Base-by-base conservation (phyloP, 2,113 vertebrate genomes). In the Ifrita kowaldi region DNA sequence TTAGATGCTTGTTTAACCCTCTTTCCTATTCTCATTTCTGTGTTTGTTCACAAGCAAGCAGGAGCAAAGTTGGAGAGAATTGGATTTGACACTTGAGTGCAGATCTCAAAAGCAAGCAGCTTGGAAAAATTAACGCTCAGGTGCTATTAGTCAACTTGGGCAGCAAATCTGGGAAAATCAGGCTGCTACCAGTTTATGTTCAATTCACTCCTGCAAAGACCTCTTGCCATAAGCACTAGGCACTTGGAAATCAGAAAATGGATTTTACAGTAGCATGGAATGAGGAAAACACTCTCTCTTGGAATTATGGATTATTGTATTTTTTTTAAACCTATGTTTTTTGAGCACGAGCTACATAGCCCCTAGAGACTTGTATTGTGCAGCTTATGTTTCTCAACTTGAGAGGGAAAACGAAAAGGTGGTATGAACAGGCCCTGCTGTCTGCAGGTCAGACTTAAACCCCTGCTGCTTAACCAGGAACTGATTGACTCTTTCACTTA, bases 11-110 rank as follows among this genome's bases (percentile, higher is more conserved):
- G 26, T 78, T 80, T 53, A 67, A 1, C 1, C 33, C 26, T 44
- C 20, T 71, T 19, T 87, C 18, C 52, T 62, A 3, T 57, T 84
- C n/a, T 69, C 13, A 14, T 50, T 89, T 84, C 64, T 67, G 14
- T 71, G 71, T 70, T 92, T 86, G 55, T 60, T 89, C 35, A 28
- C 39, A 78, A 89, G 44, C 22, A 74, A 50, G 23, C n/a, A 86
- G 41, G 73, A 89, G 13, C 22, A 57, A 89, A 84, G 56, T 84
- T 75, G 19, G 39, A 46, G 39, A 49, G 32, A 78, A 37, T 1
- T 60, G 33, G 27, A 37, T 74, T 60, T 84, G 70, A 55, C 37
- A 19, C 44, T 32, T 49, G 30, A 55, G 47, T 35, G 27, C 69
- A 63, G 26, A 81, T 42, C 52, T 84, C 35, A n/a, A 50, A 93